A percentile compares a stretch with the other conserved stretches of the same genome.
phyloP scores from a whole-genome alignment of 2,113 vertebrate species.

The Bostrychus sinensis region DNA sequence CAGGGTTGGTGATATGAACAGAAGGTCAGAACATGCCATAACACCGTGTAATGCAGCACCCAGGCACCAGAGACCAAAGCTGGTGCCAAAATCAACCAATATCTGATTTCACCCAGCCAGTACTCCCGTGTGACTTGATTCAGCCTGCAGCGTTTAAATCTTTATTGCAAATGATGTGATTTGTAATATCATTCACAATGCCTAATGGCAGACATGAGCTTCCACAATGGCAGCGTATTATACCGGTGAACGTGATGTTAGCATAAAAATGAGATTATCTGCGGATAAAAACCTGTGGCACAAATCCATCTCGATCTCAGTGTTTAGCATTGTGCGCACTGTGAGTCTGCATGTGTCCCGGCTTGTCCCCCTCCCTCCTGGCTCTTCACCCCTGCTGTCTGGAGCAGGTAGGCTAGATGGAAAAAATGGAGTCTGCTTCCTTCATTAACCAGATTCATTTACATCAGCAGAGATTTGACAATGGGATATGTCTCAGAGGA shows the following conservation, averaged over 20 bases:
- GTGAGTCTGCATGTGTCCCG: constrained; percentile 29
- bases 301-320: constrained; percentile 2
- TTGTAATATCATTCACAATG: constrained; percentile 19
- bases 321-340: constrained; percentile 5
- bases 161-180: constrained; percentile 55
- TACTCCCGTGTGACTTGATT: not conserved
- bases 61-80: constrained; percentile 19
- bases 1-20: constrained; percentile 56
- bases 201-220: constrained; percentile 35
- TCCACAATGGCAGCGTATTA: constrained; percentile 31
- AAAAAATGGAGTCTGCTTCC: constrained; percentile 31
- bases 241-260: constrained; percentile 31
- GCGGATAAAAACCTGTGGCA: constrained; percentile 5
- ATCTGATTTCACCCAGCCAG: constrained; percentile 25
- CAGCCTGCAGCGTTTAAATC: constrained; percentile 18
- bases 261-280: constrained; percentile 35
- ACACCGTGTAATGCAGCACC: constrained; percentile 44
- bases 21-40: constrained; percentile 65
- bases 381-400: constrained; percentile 7
- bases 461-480: constrained; percentile 30
- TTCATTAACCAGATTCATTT: constrained; percentile 54
- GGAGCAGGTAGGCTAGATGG: constrained; percentile 42
- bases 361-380: constrained; percentile 16
- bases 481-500: constrained; percentile 24
- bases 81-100: constrained; percentile 8